Base-by-base conservation (phyloP, 2,113 vertebrate species). In the Engystomops pustulosus region DNA sequence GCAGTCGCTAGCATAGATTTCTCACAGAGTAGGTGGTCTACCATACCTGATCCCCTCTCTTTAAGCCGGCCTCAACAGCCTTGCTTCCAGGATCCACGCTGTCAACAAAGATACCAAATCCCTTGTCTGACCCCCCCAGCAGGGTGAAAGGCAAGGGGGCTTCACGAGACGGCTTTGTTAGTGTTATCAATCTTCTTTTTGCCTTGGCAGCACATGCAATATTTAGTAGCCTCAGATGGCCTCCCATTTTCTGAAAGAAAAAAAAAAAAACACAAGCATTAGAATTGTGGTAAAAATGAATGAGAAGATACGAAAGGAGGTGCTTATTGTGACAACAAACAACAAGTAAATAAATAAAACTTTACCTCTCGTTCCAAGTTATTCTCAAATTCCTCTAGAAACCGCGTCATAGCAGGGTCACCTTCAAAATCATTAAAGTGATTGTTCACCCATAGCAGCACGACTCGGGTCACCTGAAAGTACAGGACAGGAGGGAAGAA, bases 401-500 rank as follows among this genome's bases (percentile, higher is more conserved):
- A 99, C 86, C 89, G 93, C 87, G 97, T 99, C 98, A 99, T 99
- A 69, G 96, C 96, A 53, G 93, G 88, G 91, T 99, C 96, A 79
- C 98, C 98, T 92, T 99, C 98, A 91, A 99, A 99, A 95, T 99
- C 98, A 87, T 99, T 99, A 93, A 99, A 99, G 94, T 99, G 98
- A 96, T 99, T 99, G 94, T 99, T 99, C 88, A 99, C 98, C 98
- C 98, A 99, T 89, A 99, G 92, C 93, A 99, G 93, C 89, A 99
- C 98, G 92, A 99, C 98, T 94, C 98, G 97, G 93, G 98, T 99
- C 91, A 99, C 98, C 98, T 99, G 91, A 53, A 91, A 88, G 86
- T 17, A 60, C 25, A 78, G n/a, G 34, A 76, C 6, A 34, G 27
- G 0, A 51, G 14, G 0, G 45, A 18, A 38, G 51, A 27, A 23